Evolutionary conservation across 2,113 vertebrate genomes (phyloP).

Genomic region (Alaudala cheleensis): DNA sequence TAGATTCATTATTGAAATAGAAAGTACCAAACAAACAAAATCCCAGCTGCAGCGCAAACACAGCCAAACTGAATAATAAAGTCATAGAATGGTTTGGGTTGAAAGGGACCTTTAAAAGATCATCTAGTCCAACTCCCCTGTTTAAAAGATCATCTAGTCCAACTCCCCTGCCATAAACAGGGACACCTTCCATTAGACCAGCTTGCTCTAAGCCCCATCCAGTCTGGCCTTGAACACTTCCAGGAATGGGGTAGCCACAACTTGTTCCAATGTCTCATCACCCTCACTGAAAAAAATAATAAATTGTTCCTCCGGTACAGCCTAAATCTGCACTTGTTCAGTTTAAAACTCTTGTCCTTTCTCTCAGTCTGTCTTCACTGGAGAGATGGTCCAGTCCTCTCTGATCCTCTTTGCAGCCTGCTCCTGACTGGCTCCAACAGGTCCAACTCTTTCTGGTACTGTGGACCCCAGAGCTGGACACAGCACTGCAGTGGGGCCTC

Average conservation of each 20-base stretch:
- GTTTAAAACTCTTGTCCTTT: neutral
- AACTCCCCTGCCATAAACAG: neutral
- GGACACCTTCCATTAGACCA: neutral
- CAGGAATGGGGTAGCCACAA: neutral
- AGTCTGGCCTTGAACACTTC: neutral
- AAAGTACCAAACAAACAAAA: neutral
- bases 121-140: neutral
- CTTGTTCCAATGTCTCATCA: neutral
- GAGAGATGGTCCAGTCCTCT: neutral
- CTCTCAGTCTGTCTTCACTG: neutral
- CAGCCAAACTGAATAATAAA: neutral
- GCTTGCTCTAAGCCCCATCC: neutral
- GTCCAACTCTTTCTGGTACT: neutral
- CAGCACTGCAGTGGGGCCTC: neutral
- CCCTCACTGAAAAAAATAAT: accelerated
- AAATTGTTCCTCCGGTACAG: neutral
- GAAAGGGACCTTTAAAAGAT: neutral
- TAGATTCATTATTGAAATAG: neutral
- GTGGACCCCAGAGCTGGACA: neutral
- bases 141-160: neutral
- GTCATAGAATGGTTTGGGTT: neutral
- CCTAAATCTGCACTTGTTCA: neutral
- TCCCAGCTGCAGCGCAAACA: neutral
- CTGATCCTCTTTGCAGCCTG: neutral
- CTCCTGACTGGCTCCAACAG: accelerated